Conservation (phyloP, 2,888 invertebrate species). For the Drosophila nr. perissopoda region DNA sequence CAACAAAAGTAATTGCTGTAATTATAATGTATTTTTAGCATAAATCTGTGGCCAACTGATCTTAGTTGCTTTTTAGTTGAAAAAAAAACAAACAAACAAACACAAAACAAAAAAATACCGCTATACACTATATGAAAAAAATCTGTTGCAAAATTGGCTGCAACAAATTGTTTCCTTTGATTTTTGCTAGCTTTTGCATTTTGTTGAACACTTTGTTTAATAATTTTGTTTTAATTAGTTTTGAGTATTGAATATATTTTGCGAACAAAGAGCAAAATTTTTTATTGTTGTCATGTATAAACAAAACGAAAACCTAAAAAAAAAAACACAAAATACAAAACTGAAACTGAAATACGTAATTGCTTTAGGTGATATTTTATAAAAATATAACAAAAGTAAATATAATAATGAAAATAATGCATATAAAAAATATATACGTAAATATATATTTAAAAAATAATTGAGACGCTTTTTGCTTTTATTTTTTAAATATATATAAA, state of each 20-base stretch:
- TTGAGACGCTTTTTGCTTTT: constrained; percentile 65
- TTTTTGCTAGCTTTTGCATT: constrained; percentile 78
- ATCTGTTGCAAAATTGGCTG: constrained; percentile 52
- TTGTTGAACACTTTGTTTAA: constrained; percentile 71
- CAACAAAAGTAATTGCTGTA: constrained; percentile 62
- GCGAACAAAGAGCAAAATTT: constrained; percentile 56
- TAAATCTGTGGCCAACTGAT: constrained; percentile 65
- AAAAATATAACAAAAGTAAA: constrained; percentile 70
- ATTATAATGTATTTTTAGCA: constrained; percentile 73
- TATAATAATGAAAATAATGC: constrained; percentile 58
- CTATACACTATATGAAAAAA: constrained; percentile 42
- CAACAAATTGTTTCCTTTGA: constrained; percentile 77
- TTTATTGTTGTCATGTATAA: constrained; percentile 71
- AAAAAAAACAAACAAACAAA: constrained; percentile 33
- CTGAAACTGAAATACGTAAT: constrained; percentile 84
- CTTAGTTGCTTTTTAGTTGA: constrained; percentile 77
- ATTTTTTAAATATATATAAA: constrained; percentile 57
- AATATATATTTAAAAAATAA: constrained; percentile 65
- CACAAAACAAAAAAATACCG: constrained; percentile 13
- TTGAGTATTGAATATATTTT: constrained; percentile 67
- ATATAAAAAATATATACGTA: constrained; percentile 50
- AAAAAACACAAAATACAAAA: constrained; percentile 64
- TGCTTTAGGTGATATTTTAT: constrained; percentile 83
- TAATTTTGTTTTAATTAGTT: constrained; percentile 66
- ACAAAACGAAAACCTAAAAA: constrained; percentile 49